These are phyloP conservation scores for Entomyzon cyanotis DNA, from an alignment of 2,113 vertebrate species.

Conservation along the genomic window DNA sequence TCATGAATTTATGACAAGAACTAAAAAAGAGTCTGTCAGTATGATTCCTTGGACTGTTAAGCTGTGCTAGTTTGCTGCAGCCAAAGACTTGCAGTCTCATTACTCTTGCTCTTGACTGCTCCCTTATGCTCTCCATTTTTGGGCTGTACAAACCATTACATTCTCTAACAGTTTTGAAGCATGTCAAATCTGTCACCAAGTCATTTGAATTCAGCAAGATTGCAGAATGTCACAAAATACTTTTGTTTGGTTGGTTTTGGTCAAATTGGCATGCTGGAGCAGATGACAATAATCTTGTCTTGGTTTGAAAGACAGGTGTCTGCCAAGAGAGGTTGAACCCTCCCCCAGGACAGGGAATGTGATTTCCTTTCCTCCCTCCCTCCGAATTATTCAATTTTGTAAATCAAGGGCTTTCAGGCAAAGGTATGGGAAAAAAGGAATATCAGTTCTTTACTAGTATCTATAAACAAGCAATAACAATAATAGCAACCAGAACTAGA, in stretches of 20 bases:
- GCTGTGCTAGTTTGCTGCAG: not conserved
- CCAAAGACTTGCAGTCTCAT: not conserved
- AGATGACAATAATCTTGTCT: not conserved
- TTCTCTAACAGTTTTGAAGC: not conserved
- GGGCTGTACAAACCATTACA: not conserved
- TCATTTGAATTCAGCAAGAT: not conserved
- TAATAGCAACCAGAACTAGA: too few species aligned
- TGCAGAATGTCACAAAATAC: not conserved
- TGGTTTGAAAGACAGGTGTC: too few species aligned
- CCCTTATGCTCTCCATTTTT: not conserved
- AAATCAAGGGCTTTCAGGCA: too few species aligned
- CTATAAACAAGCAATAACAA: too few species aligned
- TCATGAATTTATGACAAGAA: constrained; percentile 28
- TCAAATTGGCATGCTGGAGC: not conserved
- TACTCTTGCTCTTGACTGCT: not conserved
- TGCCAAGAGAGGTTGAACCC: too few species aligned
- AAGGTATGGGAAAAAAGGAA: too few species aligned
- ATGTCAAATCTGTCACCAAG: not conserved
- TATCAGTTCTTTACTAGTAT: too few species aligned
- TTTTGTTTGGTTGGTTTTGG: not conserved
- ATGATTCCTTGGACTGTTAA: not conserved
- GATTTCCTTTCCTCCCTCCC: too few species aligned
- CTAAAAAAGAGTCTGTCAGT: not conserved
- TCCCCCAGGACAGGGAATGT: too few species aligned
- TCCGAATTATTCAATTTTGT: too few species aligned